Percentiles rank a stretch among this genome's conserved stretches.
These are phyloP conservation scores for Elephantulus edwardii DNA, from an alignment of 2,113 vertebrate genomes.

Conservation along the genomic window DNA sequence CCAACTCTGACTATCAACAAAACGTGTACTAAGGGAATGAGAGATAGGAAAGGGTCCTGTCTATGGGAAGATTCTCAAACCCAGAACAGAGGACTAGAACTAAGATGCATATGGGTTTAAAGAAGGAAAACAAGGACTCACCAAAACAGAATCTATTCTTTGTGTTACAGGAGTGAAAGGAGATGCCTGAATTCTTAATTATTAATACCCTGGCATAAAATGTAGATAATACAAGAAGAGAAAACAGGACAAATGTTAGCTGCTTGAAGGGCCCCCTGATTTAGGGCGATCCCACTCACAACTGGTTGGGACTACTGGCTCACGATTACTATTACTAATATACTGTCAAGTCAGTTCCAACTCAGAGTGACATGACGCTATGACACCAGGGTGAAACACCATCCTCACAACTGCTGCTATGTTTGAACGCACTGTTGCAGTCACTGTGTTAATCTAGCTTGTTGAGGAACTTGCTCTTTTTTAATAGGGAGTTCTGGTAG, in stretches of 20 bases:
- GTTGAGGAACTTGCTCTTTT: neutral
- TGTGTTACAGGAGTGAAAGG: neutral
- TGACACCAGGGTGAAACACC: neutral
- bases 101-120: neutral
- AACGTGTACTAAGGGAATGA: neutral
- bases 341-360: neutral
- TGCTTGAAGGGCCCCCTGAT: neutral
- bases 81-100: neutral
- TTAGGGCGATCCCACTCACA: neutral
- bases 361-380: neutral
- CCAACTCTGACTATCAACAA: neutral
- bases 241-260: neutral
- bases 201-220: neutral
- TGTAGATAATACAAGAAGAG: neutral
- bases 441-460: neutral
- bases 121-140: neutral
- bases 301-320: neutral
- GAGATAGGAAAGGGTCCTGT: neutral
- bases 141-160: neutral
- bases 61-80: neutral
- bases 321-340: neutral
- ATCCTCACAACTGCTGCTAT: neutral
- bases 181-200: neutral
- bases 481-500: too few species aligned
- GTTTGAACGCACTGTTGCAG: neutral